These are phyloP conservation scores for Synanthedon formicaeformis DNA, from an alignment of 2,888 invertebrate genomes.

Conservation along the genomic window DNA sequence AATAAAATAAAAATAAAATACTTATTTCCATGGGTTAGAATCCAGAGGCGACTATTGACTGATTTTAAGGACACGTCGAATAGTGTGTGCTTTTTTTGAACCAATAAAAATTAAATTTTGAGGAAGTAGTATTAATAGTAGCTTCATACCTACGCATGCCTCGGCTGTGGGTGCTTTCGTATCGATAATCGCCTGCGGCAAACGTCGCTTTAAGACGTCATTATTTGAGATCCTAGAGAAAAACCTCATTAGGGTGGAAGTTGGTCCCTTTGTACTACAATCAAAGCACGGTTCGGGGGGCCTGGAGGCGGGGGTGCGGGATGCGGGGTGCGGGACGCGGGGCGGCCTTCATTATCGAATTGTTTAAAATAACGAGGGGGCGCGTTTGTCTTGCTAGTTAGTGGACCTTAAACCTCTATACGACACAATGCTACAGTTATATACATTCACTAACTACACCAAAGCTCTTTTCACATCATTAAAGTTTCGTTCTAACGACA, in stretches of 20 bases:
- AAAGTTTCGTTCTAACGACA: too few species aligned
- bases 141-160: neutral
- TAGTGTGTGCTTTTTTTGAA: too few species aligned
- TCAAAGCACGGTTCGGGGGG: slow-evolving; percentile 24
- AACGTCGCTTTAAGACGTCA: slow-evolving; percentile 36
- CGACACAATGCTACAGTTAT: too few species aligned
- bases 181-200: slow-evolving; percentile 29
- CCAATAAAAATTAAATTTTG: too few species aligned
- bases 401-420: neutral
- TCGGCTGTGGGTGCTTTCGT: slow-evolving; percentile 1
- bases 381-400: slow-evolving; percentile 26
- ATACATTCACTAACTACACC: too few species aligned
- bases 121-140: too few species aligned
- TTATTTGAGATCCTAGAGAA: slow-evolving; percentile 31
- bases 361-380: slow-evolving; percentile 65
- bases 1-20: too few species aligned
- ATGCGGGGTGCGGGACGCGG: slow-evolving; percentile 10
- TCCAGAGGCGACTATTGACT: too few species aligned
- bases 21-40: too few species aligned
- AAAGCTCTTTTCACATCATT: too few species aligned
- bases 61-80: too few species aligned
- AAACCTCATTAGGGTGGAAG: slow-evolving; percentile 48
- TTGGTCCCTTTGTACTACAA: slow-evolving; percentile 44
- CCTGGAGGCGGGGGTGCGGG: slow-evolving; percentile 1
- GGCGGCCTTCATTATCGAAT: slow-evolving; percentile 50